These are phyloP conservation scores for Thalassoma bifasciatum DNA, from an alignment of 2,113 vertebrate species.

Conservation along the genomic window DNA sequence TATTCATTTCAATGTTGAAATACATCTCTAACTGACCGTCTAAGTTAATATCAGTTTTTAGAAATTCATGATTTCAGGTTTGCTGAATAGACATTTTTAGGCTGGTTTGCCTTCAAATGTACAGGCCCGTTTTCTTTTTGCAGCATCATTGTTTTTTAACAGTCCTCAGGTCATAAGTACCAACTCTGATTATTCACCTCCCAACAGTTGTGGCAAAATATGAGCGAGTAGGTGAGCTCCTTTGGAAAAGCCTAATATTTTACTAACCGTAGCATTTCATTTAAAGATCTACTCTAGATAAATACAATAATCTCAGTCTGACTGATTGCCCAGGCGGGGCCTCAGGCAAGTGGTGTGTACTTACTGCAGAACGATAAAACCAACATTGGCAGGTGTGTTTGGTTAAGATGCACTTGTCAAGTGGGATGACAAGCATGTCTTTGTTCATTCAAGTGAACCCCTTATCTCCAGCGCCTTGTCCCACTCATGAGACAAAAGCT, in stretches of 20 bases:
- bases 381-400: constrained; percentile 82
- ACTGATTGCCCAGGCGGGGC: constrained; percentile 75
- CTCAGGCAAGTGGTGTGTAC: constrained; percentile 77
- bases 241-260: constrained; percentile 80
- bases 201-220: constrained; percentile 60
- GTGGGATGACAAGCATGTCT: constrained; percentile 79
- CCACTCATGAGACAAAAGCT: constrained; percentile 80
- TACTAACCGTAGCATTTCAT: constrained; percentile 78
- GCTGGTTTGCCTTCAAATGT: no score
- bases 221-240: constrained; percentile 59
- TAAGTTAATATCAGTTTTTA: no score
- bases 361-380: constrained; percentile 76
- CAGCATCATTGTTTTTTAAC: background rate
- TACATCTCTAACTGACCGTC: no score
- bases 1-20: no score
- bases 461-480: constrained; percentile 82
- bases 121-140: no score
- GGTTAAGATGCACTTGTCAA: constrained; percentile 84
- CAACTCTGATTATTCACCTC: background rate
- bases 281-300: constrained; percentile 82
- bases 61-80: no score
- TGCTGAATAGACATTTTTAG: no score
- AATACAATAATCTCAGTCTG: constrained; percentile 79
- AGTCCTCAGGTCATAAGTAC: background rate
- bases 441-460: constrained; percentile 82